These are phyloP conservation scores for Echinometra lucunter DNA, from an alignment of 53 echinoderm and acorn worm genomes.

Conservation along the genomic window DNA sequence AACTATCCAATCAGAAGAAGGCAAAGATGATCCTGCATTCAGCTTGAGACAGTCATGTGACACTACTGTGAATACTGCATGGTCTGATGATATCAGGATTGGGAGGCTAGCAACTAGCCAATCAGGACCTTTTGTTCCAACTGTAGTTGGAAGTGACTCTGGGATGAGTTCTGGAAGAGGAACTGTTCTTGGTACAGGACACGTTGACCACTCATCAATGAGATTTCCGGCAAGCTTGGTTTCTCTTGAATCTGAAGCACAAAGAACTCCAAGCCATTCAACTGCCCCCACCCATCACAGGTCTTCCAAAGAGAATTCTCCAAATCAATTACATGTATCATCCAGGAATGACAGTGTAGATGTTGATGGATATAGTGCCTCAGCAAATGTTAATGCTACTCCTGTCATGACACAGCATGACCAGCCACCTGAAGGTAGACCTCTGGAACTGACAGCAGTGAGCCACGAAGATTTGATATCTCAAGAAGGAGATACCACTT, in stretches of 20 bases:
- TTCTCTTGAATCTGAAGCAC: not conserved
- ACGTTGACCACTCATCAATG: not conserved
- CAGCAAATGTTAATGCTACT: not conserved
- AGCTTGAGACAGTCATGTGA: not conserved
- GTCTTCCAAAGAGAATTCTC: not conserved
- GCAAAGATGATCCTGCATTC: not conserved
- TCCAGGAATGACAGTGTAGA: not conserved
- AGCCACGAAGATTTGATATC: not conserved
- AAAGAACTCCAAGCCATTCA: not conserved
- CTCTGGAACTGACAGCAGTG: not conserved
- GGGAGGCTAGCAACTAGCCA: not conserved
- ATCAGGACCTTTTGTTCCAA: not conserved
- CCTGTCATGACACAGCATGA: not conserved
- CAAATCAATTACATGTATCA: not conserved
- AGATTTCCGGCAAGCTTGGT: not conserved
- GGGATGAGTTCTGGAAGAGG: not conserved
- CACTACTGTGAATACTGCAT: constrained; percentile 28
- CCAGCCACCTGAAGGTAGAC: not conserved
- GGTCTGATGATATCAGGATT: constrained; percentile 28
- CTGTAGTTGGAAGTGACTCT: not conserved
- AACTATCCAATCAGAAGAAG: constrained; percentile 13
- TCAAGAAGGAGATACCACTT: not conserved
- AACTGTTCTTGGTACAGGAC: not conserved
- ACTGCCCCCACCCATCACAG: not conserved
- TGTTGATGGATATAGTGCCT: not conserved